Evolutionary conservation across 2,797 vertebrate species (phyloP).

Genomic region (Heterohyrax brucei): DNA sequence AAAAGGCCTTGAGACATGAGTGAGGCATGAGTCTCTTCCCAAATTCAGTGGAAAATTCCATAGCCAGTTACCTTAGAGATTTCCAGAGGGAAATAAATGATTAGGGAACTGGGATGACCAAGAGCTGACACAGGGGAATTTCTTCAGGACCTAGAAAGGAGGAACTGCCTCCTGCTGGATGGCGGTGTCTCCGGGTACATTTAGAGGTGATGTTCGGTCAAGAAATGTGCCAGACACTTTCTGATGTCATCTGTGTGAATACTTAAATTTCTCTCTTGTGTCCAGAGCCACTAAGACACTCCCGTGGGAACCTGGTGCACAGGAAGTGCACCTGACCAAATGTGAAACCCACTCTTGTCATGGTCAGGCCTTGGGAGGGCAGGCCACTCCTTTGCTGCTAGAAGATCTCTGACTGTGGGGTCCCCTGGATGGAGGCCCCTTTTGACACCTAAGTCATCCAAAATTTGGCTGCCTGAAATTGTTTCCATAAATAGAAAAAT

Average conservation of each 20-base stretch:
- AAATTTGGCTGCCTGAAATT: neutral
- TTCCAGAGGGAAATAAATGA: neutral
- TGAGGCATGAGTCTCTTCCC: neutral
- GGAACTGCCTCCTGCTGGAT: neutral
- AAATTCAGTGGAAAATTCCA: neutral
- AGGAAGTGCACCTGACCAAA: neutral
- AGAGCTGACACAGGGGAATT: neutral
- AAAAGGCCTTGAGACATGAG: neutral
- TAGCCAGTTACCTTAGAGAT: neutral
- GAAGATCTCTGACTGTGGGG: neutral
- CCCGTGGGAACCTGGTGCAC: neutral
- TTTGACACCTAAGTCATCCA: slow-evolving; percentile 8
- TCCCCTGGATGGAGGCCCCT: neutral
- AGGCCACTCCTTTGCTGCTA: neutral
- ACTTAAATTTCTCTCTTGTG: neutral
- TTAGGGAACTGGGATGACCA: neutral
- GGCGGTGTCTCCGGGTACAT: neutral
- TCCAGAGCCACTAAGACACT: neutral
- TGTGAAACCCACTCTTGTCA: neutral
- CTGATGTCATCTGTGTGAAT: neutral
- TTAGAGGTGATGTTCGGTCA: neutral
- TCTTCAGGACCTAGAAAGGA: neutral
- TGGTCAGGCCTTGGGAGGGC: neutral
- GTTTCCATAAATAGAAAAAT: slow-evolving; percentile 61
- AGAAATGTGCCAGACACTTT: neutral